Evolutionary conservation across 2,888 invertebrate genomes (phyloP), one percentile per base, ranked within the genome.

Genomic region (Tetanocera ferruginea): DNA sequence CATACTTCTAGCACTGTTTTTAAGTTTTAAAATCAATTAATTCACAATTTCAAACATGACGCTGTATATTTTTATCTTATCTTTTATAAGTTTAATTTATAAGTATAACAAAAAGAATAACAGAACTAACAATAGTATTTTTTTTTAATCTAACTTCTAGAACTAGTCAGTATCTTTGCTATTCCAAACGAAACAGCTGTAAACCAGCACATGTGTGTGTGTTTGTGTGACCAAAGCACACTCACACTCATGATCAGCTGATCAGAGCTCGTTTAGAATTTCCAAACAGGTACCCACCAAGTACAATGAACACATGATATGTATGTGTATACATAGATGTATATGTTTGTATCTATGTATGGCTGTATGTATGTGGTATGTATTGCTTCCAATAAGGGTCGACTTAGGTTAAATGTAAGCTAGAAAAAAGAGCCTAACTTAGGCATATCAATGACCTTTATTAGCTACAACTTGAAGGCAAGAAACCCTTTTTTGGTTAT

Each of bases 141-240:
- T 43, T 43, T 11, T 31, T 4, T 43, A 43, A 11, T 43, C 43
- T 11, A 43, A 11, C 11, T 43, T 1, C 43, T 11, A 14, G 43
- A 43, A 43, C 43, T 14, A 43, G 11, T 43, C 14, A 43, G 43
- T 11, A 6, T 37, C 14, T 43, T 6, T 43, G 11, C 43, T 64
- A n/a, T n/a, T 17, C 31, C 34, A 25, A 17, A n/a, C n/a, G 64
- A 64, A 69, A 69, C 57, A 72, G 72, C 72, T 72, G 72, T 37
- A 28, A 43, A 9, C 23, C 31, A 23, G 19, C 23, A 72, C 43
- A 11, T 37, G 23, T 31, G 49, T 49, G n/a, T n/a, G n/a, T 37
- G 23, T 31, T n/a, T 23, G 43, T 43, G 43, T 17, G 25, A 25
- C 6, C 8, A 9, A 60, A 28, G 37, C 34, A 23, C n/a, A n/a